phyloP scores from a whole-genome alignment of 2,888 invertebrate species.

The Netelia virgata region DNA sequence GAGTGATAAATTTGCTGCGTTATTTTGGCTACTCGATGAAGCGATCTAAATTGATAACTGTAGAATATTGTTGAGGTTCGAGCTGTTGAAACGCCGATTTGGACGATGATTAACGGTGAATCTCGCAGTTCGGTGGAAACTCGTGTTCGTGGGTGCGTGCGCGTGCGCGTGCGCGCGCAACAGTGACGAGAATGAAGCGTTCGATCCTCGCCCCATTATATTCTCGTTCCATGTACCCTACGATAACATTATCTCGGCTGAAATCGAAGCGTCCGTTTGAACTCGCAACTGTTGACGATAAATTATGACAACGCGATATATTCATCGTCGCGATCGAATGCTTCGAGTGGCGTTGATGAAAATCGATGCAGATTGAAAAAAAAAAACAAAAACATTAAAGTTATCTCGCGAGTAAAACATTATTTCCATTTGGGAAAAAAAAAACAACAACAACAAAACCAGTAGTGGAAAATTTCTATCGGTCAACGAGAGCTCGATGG shows the following conservation, averaged over 20 bases:
- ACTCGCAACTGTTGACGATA: conserved; percentile 28
- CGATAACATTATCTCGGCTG: conserved; percentile 13
- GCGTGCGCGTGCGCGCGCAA: background rate
- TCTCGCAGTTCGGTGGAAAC: background rate
- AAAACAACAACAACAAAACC: no score
- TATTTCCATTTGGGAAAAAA: no score
- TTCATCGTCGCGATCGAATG: conserved; percentile 1
- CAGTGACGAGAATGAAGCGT: background rate
- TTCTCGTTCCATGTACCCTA: conserved; percentile 6
- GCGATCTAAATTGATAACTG: conserved; percentile 5
- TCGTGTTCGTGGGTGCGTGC: background rate
- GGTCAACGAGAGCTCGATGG: no score
- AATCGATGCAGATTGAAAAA: background rate
- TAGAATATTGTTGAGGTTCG: background rate
- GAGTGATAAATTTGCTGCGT: no score
- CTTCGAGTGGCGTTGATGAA: background rate
- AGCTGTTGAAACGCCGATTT: conserved; percentile 3
- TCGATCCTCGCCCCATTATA: background rate
- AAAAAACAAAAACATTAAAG: background rate
- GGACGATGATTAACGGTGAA: conserved; percentile 19
- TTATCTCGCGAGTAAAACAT: no score
- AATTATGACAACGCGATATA: conserved; percentile 32
- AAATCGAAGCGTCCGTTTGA: conserved; percentile 38
- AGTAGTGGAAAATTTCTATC: no score
- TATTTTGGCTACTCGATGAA: background rate